Conservation (phyloP, 2,797 vertebrate genomes). For the Bradypus variegatus region DNA sequence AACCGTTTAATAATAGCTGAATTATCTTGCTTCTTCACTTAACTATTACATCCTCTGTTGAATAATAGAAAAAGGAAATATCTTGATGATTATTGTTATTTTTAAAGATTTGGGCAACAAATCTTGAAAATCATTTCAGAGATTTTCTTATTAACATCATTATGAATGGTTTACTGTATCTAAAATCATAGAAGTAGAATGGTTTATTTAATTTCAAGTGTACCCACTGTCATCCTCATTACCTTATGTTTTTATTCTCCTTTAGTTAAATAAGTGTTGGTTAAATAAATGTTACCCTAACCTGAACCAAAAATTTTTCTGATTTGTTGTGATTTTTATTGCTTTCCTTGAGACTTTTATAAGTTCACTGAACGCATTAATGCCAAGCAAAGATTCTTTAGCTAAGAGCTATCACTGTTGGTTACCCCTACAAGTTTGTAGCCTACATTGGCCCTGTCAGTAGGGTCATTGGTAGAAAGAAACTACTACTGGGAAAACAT, state of each 20-base stretch:
- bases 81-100: not conserved
- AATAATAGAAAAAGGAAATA: slow-evolving; percentile 6
- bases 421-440: not conserved
- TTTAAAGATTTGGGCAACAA: slow-evolving; percentile 18
- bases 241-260: not conserved
- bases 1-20: not conserved
- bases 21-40: not conserved
- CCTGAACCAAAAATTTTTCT: not conserved
- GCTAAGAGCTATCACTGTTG: not conserved
- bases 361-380: slow-evolving; percentile 9
- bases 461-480: not conserved
- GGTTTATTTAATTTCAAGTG: not conserved
- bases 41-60: not conserved
- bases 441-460: not conserved
- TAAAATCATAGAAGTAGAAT: not conserved
- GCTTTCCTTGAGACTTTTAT: slow-evolving; percentile 27
- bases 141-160: not conserved
- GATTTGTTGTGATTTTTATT: slow-evolving; percentile 34
- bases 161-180: not conserved
- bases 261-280: slow-evolving; percentile 5
- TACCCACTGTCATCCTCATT: not conserved
- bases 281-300: slow-evolving; percentile 14
- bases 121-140: slow-evolving; percentile 18
- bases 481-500: not conserved
- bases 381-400: not conserved